Base-by-base conservation (phyloP, 2,113 vertebrate genomes). In the Podilymbus podiceps region DNA sequence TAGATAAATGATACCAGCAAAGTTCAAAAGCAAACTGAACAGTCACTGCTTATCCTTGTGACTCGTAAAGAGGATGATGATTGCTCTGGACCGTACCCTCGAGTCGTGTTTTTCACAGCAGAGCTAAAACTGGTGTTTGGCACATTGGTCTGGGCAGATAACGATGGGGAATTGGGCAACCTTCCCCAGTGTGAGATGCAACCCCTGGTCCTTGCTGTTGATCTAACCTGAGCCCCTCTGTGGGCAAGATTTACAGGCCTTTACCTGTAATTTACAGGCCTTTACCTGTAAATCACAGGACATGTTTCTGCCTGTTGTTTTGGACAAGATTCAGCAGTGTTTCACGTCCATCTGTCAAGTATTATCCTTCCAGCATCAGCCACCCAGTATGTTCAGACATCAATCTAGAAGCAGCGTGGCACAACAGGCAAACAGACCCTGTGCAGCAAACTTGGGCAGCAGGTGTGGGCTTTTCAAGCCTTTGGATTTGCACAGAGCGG, bases 301-400 rank as follows among this genome's bases (percentile, higher is more conserved):
- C 16, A 14, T 19, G 10, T 49, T 63, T 75, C 85, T 81, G 25
- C 25, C 47, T 75, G n/a, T 33, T 59, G n/a, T 49, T 89, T 14
- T 49, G 33, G 78, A 58, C 49, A 44, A 56, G 78, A 13, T 63
- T 46, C 88, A 38, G 33, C 35, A 16, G 58, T 28, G 35, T 1
- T 90, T 94, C 56, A 11, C 56, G 58, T 82, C 92, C 82, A 9
- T 90, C 95, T 93, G 66, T 25, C 53, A 30, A 4, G 35, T 28
- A 3, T 64, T 27, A 28, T 22, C 78, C 74, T 58, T 60, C 59
- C 55, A 95, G 77, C 25, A 6, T 8, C 63, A 52, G 59, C 52
- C 6, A 3, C 52, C 38, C 9, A 16, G 13, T 6, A 3, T 2
- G 47, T 23, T 46, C 85, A 44, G 62, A 33, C 66, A 52, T n/a